Evolutionary conservation across 35 echinoderm and acorn worm species (phyloP).

Genomic region (Strongylocentrotus purpuratus): DNA sequence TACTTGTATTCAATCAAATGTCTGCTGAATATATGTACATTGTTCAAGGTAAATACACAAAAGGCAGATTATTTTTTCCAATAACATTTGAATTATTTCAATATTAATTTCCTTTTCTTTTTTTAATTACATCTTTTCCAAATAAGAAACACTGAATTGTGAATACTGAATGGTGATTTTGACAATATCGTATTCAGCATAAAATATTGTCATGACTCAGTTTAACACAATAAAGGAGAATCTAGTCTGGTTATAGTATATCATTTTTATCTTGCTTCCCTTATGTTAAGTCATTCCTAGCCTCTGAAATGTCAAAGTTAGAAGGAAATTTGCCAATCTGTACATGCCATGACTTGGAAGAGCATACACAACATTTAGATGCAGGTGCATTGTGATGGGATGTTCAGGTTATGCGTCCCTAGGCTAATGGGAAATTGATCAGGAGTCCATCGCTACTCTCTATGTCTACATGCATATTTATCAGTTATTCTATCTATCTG

Average conservation of each 20-base stretch:
- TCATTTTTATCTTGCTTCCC: background rate
- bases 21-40: too few species aligned
- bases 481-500: background rate
- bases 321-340: background rate
- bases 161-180: too few species aligned
- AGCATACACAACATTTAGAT: background rate
- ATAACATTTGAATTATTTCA: too few species aligned
- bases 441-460: background rate
- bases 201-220: too few species aligned
- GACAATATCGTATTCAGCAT: too few species aligned
- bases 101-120: too few species aligned
- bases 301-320: slow-evolving; percentile 38
- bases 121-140: too few species aligned
- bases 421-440: slow-evolving; percentile 6
- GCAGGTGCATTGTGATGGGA: background rate
- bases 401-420: background rate
- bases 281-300: background rate
- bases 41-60: too few species aligned
- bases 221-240: too few species aligned
- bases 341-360: background rate
- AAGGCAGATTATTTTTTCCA: too few species aligned
- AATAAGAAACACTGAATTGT: too few species aligned
- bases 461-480: background rate
- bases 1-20: too few species aligned
- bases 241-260: background rate